Base-by-base conservation (phyloP, 2,797 vertebrate species). In the Luscinia megarhynchos region DNA sequence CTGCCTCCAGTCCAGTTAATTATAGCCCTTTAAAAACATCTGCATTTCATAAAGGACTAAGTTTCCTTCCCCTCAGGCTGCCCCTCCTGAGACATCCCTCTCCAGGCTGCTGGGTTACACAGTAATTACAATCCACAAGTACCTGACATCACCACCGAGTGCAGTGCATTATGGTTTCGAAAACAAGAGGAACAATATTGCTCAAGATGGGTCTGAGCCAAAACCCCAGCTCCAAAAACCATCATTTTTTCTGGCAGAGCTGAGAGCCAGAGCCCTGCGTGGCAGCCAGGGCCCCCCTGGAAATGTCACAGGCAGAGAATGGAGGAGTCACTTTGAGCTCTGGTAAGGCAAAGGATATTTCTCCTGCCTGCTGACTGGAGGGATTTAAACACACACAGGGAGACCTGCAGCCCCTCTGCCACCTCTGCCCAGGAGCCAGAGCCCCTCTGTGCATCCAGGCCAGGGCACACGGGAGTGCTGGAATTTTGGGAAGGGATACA, bases 31-130 rank as follows among this genome's bases (percentile, higher is more conserved):
- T 88, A 64, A 89, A 96, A 97, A 96, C 96, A 97, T 95, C 96
- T 97, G 97, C 91, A 87, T 96, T 97, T 97, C 94, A 97, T 97
- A 97, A 96, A 93, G 93, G 83, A 48, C 75, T 76, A 95, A 90
- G 94, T 85, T 94, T 80, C 86, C 69, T 79, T 86, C 62, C 80
- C 84, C 94, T 83, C 72, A 15, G 90, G 87, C 95, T 93, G 91
- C 80, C 88, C 88, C 94, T 96, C 91, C 84, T 89, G 96, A 95
- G 96, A 94, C 85, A 64, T 82, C 93, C 78, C 91, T 93, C 93
- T 95, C 84, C 77, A 63, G 92, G 94, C 96, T 96, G 84, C 93
- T 51, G 94, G 84, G 91, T 96, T 95, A 96, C 63, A 23, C 86
- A 68, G 92, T 19, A 70, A 96, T 97, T 93, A 77, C 12, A 67